Percentiles rank a stretch among this genome's conserved stretches.
Conservation (phyloP, 2,797 vertebrate genomes). For the Enteromius mattozi region DNA sequence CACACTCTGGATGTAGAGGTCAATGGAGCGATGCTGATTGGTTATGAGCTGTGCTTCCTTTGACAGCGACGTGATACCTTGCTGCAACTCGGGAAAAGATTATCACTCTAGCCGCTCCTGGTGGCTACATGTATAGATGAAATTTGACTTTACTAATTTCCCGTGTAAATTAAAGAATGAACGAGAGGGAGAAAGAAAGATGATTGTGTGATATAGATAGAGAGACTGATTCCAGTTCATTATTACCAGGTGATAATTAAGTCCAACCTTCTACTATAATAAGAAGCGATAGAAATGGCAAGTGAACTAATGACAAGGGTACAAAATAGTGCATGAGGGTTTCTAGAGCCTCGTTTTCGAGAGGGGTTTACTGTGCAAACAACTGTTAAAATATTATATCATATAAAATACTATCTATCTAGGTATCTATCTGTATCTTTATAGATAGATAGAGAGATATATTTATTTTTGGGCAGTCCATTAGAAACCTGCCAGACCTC, state of each 20-base stretch:
- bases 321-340: not conserved
- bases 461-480: not conserved
- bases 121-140: constrained; percentile 32
- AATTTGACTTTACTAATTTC: constrained; percentile 42
- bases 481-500: not conserved
- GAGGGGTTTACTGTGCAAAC: not conserved
- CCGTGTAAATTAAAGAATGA: constrained; percentile 41
- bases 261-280: constrained; percentile 30
- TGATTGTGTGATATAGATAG: constrained; percentile 34
- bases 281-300: constrained; percentile 27
- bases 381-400: not conserved
- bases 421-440: not conserved
- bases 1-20: constrained; percentile 38
- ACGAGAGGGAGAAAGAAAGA: constrained; percentile 9
- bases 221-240: constrained; percentile 28
- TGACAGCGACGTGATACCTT: constrained; percentile 21
- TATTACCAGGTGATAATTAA: constrained; percentile 42
- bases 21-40: constrained; percentile 30
- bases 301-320: constrained; percentile 20
- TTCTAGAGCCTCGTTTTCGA: not conserved
- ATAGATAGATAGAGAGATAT: not conserved
- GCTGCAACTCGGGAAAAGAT: not conserved
- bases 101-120: constrained; percentile 30
- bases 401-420: not conserved
- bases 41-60: constrained; percentile 32